phyloP scores from a whole-genome alignment of 2,888 invertebrate species.

The Ischnus inquisitorius region DNA sequence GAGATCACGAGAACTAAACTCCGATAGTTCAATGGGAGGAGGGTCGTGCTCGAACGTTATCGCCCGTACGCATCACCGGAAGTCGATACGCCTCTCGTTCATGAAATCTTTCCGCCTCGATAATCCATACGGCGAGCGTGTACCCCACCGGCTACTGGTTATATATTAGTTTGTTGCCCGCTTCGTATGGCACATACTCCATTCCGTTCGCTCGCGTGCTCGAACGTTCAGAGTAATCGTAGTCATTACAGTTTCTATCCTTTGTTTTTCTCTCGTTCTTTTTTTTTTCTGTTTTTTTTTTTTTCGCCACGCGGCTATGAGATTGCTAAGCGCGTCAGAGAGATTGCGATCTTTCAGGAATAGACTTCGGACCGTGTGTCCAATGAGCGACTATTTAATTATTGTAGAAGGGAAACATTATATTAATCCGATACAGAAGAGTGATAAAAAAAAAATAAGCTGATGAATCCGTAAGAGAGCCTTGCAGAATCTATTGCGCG shows the following conservation, averaged over 20 bases:
- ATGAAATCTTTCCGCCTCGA: slow-evolving; percentile 61
- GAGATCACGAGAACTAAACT: slow-evolving; percentile 3
- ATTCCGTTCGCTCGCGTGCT: slow-evolving; percentile 38
- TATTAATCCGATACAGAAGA: background rate
- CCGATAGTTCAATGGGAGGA: slow-evolving; percentile 32
- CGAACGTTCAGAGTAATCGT: slow-evolving; percentile 29
- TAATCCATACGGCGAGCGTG: slow-evolving; percentile 37
- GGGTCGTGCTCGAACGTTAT: slow-evolving; percentile 36
- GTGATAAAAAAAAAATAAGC: background rate
- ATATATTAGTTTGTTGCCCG: slow-evolving; percentile 29
- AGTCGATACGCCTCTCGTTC: slow-evolving; percentile 56
- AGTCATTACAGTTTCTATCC: slow-evolving; percentile 14
- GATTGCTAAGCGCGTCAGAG: slow-evolving; percentile 12
- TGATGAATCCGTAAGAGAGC: background rate
- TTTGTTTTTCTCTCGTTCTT: background rate
- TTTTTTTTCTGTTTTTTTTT: slow-evolving; percentile 19
- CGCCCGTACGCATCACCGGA: slow-evolving; percentile 54
- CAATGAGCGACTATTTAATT: background rate
- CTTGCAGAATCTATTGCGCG: background rate
- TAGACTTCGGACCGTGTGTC: background rate
- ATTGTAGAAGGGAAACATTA: background rate
- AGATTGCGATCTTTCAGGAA: slow-evolving; percentile 9
- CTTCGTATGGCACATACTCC: slow-evolving; percentile 8
- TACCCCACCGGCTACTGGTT: slow-evolving; percentile 1
- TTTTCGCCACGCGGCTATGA: background rate